Evolutionary conservation across 2,888 invertebrate species (phyloP).

Genomic region (Elegia similella): DNA sequence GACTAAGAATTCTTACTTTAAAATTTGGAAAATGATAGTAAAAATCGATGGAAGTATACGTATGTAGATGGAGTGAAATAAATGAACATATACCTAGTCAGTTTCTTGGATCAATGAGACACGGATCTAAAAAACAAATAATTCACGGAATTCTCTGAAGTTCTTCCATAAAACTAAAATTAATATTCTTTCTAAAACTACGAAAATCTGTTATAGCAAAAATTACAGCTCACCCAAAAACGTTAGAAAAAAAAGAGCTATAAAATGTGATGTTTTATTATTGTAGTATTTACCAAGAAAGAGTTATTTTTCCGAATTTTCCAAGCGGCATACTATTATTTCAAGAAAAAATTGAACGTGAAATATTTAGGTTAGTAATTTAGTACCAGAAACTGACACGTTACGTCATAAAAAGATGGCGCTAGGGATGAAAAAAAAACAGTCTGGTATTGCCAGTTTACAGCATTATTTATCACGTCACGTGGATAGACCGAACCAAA

Average conservation of each 20-base stretch:
- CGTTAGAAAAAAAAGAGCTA: slow-evolving; percentile 30
- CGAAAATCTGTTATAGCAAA: slow-evolving; percentile 16
- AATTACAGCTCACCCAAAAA: slow-evolving; percentile 19
- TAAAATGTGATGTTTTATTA: slow-evolving; percentile 34
- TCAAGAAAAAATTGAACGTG: slow-evolving; percentile 38
- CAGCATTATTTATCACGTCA: no score
- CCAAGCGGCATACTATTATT: slow-evolving; percentile 78
- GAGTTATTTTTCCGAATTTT: slow-evolving; percentile 76
- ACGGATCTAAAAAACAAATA: background rate
- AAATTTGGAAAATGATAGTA: no score
- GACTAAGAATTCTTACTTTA: no score
- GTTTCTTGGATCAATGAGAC: background rate
- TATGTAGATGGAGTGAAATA: no score
- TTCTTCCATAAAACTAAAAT: background rate
- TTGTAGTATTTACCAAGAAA: slow-evolving; percentile 73
- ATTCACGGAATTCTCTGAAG: background rate
- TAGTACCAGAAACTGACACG: slow-evolving; percentile 37
- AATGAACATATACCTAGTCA: background rate
- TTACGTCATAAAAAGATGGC: slow-evolving; percentile 46
- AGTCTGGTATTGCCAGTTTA: background rate
- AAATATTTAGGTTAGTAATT: slow-evolving; percentile 29
- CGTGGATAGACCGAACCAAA: no score
- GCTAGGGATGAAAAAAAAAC: slow-evolving; percentile 18
- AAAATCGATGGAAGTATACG: no score
- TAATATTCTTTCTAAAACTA: background rate